A percentile compares a stretch with the other conserved stretches of the same genome.
Evolutionary conservation across 2,113 vertebrate species (phyloP).

Genomic region (Colinus virginianus): DNA sequence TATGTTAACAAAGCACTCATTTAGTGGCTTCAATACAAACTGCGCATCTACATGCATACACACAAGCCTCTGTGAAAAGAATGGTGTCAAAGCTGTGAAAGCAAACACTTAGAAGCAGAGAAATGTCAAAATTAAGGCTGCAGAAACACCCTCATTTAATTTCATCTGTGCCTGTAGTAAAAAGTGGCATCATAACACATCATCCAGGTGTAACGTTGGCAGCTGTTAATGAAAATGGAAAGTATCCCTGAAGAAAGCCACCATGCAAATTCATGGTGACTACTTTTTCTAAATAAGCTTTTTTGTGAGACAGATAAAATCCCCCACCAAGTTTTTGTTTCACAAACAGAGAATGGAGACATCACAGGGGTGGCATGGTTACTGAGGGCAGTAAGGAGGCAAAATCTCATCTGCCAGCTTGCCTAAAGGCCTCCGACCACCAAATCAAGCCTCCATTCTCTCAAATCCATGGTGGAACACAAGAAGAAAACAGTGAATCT

Average conservation of each 20-base stretch:
- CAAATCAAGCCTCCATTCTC: neutral
- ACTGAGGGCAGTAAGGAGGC: neutral
- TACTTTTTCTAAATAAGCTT: slow-evolving; percentile 29
- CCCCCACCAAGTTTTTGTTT: fast-evolving
- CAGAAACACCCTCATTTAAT: neutral
- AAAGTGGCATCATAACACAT: neutral
- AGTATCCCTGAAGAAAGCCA: slow-evolving; percentile 35
- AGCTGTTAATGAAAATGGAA: slow-evolving; percentile 51
- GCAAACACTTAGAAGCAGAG: neutral
- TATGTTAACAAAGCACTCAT: neutral
- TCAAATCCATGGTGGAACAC: neutral
- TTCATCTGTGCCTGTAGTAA: neutral
- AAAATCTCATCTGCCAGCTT: neutral
- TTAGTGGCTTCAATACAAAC: neutral
- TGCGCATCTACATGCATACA: neutral
- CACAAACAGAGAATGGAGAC: fast-evolving
- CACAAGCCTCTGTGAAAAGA: neutral
- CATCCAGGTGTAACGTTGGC: slow-evolving; percentile 40
- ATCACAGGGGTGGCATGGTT: fast-evolving
- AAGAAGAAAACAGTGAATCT: neutral
- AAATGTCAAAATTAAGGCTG: slow-evolving; percentile 24
- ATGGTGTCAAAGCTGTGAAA: neutral
- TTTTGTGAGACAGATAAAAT: neutral
- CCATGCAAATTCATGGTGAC: neutral
- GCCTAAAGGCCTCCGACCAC: neutral